Conservation (phyloP, 2,888 invertebrate genomes). For the Platycnemis pennipes region DNA sequence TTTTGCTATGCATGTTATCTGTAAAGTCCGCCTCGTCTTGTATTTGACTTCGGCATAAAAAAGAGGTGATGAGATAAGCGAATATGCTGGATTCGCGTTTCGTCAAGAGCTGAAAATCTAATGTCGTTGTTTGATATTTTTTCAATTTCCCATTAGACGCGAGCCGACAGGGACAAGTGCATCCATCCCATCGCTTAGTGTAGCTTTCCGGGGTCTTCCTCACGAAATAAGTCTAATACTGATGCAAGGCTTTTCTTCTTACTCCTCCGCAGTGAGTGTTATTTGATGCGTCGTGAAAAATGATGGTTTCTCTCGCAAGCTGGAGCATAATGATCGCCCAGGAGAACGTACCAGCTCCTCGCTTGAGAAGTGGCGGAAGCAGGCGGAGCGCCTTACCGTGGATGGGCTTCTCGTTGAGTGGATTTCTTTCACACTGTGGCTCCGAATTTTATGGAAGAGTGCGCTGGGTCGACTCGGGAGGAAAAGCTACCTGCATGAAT, state of each 20-base stretch:
- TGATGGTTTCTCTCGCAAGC: not conserved
- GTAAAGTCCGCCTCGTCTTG: too few relatives aligned
- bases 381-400: not conserved
- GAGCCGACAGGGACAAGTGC: not conserved
- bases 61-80: too few relatives aligned
- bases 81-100: not conserved
- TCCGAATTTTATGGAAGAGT: not conserved
- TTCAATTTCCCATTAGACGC: not conserved
- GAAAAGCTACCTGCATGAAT: not conserved
- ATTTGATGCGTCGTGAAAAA: slow-evolving; percentile 36
- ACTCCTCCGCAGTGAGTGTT: not conserved
- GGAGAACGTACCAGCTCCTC: not conserved
- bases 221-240: not conserved
- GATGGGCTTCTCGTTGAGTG: slow-evolving; percentile 13
- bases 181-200: not conserved
- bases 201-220: not conserved
- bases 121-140: too few relatives aligned
- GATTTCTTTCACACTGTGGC: slow-evolving; percentile 27
- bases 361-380: not conserved
- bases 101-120: too few relatives aligned
- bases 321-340: not conserved
- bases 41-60: too few relatives aligned
- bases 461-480: not conserved
- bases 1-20: too few relatives aligned
- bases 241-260: not conserved